Percentiles rank a stretch among this genome's conserved stretches.
Evolutionary conservation across 1,140 invertebrate species (phyloP).

Genomic region (Reticulitermes speratus): DNA sequence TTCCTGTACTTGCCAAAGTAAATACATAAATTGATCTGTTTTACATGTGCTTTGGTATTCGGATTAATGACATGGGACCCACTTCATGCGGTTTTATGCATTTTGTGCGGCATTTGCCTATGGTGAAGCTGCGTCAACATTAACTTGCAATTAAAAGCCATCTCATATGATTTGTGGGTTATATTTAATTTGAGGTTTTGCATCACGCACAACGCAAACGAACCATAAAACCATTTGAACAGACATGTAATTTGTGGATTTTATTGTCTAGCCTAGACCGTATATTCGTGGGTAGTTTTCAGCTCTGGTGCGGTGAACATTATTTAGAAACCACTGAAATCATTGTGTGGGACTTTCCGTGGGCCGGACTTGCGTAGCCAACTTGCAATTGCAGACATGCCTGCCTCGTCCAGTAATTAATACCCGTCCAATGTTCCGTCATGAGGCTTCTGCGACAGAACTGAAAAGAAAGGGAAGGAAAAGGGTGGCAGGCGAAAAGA

Average conservation of each 20-base stretch:
- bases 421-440: neutral
- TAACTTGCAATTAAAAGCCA: neutral
- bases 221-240: constrained; percentile 10
- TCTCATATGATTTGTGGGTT: constrained; percentile 9
- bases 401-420: neutral
- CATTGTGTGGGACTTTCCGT: neutral
- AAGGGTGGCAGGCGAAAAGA: neutral
- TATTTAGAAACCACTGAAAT: constrained; percentile 2
- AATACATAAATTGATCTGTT: neutral
- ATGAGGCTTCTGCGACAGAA: neutral
- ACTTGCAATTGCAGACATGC: neutral
- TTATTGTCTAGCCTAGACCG: neutral
- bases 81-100: neutral
- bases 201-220: neutral
- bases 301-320: neutral
- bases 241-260: constrained; percentile 8
- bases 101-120: neutral
- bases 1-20: neutral
- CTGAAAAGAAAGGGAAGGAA: neutral
- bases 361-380: neutral
- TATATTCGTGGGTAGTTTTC: neutral
- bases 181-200: constrained; percentile 19
- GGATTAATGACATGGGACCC: neutral
- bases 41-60: neutral
- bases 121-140: neutral